Evolutionary conservation across 1,140 invertebrate species (phyloP).

Genomic region (Pseudomyrmex dendroicus): DNA sequence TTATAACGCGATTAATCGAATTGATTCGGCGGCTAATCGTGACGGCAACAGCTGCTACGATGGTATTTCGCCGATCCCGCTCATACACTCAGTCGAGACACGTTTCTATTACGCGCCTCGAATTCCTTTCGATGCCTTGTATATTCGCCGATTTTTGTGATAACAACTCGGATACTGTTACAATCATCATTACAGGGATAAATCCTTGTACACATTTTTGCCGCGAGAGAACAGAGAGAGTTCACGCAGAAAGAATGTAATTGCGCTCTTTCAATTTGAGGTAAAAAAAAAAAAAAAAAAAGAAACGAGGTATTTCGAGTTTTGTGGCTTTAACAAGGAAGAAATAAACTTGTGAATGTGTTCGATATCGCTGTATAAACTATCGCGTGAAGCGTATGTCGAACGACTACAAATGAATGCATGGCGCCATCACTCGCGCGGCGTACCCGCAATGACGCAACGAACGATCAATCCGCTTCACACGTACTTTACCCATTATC

Average conservation of each 20-base stretch:
- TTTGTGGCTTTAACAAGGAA: neutral
- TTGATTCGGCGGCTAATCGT: slow-evolving; percentile 71
- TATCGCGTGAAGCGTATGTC: slow-evolving; percentile 39
- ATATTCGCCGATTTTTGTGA: neutral
- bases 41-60: slow-evolving; percentile 25
- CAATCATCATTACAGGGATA: slow-evolving; percentile 13
- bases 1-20: slow-evolving; percentile 77
- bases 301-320: neutral
- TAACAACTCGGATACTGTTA: slow-evolving; percentile 17
- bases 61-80: neutral
- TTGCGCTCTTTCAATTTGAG: neutral
- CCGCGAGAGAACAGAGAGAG: neutral
- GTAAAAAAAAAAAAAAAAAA: neutral
- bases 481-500: slow-evolving; percentile 40
- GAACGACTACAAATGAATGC: slow-evolving; percentile 34
- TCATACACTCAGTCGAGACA: neutral
- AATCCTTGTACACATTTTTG: too few species aligned
- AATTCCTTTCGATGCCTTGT: slow-evolving; percentile 13
- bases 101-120: slow-evolving; percentile 9
- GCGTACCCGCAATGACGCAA: slow-evolving; percentile 63
- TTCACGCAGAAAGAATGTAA: slow-evolving; percentile 13
- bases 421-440: slow-evolving; percentile 10
- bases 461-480: slow-evolving; percentile 64
- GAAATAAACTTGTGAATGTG: neutral
- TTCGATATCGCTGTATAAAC: slow-evolving; percentile 5